These are phyloP conservation scores for Oxyscelio sp. DNA, from an alignment of 2,888 invertebrate species.

Conservation along the genomic window DNA sequence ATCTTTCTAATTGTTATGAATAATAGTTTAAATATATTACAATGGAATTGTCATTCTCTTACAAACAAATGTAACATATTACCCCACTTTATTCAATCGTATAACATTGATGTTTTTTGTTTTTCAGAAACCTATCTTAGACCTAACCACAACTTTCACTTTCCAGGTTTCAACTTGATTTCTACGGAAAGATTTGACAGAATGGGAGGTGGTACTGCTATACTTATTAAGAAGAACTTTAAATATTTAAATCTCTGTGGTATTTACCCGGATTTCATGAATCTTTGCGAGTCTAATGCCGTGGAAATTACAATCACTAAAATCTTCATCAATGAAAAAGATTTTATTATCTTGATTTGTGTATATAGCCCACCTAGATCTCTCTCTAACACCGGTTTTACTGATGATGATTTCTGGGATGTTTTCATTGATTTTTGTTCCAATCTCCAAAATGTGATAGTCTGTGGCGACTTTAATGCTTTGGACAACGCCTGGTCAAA, in stretches of 20 bases:
- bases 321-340: neutral
- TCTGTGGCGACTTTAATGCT: no score
- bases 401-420: neutral
- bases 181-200: neutral
- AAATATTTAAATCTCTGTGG: neutral
- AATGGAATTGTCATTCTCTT: no score
- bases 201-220: neutral
- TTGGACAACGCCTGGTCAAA: no score
- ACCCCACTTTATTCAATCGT: no score
- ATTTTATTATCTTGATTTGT: neutral
- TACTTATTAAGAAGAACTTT: neutral
- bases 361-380: neutral
- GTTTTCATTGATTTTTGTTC: neutral
- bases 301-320: neutral
- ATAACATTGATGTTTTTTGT: neutral
- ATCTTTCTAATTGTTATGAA: no score
- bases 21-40: no score
- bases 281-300: neutral
- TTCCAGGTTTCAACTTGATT: neutral
- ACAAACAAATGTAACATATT: no score
- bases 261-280: neutral
- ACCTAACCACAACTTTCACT: neutral
- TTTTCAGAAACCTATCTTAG: neutral
- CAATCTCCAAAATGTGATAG: neutral
- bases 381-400: neutral